Percentiles rank a stretch among this genome's conserved stretches.
These are phyloP conservation scores for Yoshiicerus persimilis DNA, from an alignment of 1,140 invertebrate genomes.

Conservation along the genomic window DNA sequence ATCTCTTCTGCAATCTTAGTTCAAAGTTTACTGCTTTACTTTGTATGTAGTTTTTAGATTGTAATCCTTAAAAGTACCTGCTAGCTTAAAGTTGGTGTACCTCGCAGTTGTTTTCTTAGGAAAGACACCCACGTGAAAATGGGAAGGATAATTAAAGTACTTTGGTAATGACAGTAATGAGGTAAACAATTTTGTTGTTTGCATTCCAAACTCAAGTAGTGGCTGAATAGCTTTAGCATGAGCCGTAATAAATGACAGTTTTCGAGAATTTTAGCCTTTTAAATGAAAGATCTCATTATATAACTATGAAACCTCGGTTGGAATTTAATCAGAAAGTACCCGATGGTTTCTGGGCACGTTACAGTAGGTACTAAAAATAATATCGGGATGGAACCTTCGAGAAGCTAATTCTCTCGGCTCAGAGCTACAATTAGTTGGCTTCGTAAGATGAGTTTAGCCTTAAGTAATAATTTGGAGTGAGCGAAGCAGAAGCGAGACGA, in stretches of 20 bases:
- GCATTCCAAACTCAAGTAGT: not conserved
- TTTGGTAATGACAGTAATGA: too few relatives aligned
- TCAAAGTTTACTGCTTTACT: too few relatives aligned
- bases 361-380: too few relatives aligned
- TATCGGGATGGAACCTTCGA: not conserved
- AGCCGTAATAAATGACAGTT: not conserved
- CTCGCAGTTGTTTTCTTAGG: too few relatives aligned
- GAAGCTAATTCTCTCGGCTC: not conserved
- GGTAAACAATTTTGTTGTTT: not conserved
- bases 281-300: not conserved
- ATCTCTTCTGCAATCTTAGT: too few relatives aligned
- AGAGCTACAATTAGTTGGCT: not conserved
- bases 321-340: not conserved
- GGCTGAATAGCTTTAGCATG: not conserved
- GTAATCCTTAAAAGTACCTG: not conserved
- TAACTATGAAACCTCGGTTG: not conserved
- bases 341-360: not conserved
- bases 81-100: not conserved
- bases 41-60: too few relatives aligned
- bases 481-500: not conserved
- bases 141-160: too few relatives aligned
- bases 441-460: not conserved
- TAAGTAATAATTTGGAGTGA: not conserved
- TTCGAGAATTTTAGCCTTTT: not conserved
- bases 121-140: not conserved